Percentiles rank a stretch among this genome's conserved stretches.
phyloP scores from a whole-genome alignment of 2,113 vertebrate species.

The Poicephalus gulielmi region DNA sequence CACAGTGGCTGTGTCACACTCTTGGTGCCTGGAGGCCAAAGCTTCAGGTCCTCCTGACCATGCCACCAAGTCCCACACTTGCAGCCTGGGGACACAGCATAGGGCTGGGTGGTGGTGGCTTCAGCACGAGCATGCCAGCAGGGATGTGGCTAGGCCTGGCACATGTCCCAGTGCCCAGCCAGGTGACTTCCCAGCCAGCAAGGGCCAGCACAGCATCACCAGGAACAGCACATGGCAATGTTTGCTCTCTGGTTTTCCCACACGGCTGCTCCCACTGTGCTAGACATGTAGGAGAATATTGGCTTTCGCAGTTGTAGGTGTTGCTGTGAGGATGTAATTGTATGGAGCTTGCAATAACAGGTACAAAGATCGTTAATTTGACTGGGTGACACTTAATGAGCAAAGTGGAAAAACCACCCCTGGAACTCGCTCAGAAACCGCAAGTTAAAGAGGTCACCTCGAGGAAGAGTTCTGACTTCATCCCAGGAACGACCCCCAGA shows the following conservation, averaged over 20 bases:
- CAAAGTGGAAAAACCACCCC: too few relatives aligned
- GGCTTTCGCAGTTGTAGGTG: too few relatives aligned
- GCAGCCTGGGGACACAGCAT: background rate
- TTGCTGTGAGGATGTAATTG: too few relatives aligned
- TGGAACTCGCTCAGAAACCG: too few relatives aligned
- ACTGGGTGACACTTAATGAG: too few relatives aligned
- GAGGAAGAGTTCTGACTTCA: too few relatives aligned
- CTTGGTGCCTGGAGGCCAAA: conserved; percentile 77
- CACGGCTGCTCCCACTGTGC: background rate
- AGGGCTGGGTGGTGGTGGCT: background rate
- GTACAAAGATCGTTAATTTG: too few relatives aligned
- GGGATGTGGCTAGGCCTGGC: background rate
- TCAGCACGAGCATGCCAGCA: accelerated
- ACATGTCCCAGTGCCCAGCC: background rate
- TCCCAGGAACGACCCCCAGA: too few relatives aligned
- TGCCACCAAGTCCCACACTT: conserved; percentile 71
- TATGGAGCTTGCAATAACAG: too few relatives aligned
- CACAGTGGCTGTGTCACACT: conserved; percentile 77
- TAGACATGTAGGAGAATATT: too few relatives aligned
- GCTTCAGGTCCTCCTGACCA: conserved; percentile 77
- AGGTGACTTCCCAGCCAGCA: background rate
- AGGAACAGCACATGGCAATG: accelerated
- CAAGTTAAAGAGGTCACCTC: too few relatives aligned
- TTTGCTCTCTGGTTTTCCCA: background rate
- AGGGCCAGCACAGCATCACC: accelerated